These are phyloP conservation scores for Cantharis flavilabris DNA, from an alignment of 2,888 invertebrate species.

Conservation along the genomic window DNA sequence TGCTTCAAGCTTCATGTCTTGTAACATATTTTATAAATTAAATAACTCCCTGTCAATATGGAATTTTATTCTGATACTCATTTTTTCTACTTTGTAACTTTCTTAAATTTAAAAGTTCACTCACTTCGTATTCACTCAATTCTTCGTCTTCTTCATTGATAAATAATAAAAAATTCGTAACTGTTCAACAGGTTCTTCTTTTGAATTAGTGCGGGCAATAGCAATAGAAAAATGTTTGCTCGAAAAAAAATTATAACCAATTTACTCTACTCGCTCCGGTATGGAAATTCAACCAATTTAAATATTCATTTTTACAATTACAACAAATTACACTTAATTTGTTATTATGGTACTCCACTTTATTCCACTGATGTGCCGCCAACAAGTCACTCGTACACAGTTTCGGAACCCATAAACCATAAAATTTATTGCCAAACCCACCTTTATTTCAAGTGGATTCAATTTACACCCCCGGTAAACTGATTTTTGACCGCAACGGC, in stretches of 20 bases:
- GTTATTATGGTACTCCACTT: neutral
- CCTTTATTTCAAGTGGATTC: neutral
- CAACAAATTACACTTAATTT: neutral
- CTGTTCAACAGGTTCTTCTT: neutral
- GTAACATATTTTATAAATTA: conserved; percentile 19
- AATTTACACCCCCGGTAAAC: neutral
- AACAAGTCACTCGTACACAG: neutral
- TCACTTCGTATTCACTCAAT: neutral
- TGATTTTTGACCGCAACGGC: neutral
- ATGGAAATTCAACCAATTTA: neutral
- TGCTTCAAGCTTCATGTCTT: conserved; percentile 16
- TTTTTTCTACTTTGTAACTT: neutral
- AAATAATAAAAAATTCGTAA: neutral
- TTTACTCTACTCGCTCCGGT: neutral
- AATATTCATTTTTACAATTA: neutral
- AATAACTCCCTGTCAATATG: neutral
- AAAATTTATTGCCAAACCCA: neutral
- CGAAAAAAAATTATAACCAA: neutral
- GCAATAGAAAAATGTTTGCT: neutral
- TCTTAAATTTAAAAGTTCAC: neutral
- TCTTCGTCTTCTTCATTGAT: neutral
- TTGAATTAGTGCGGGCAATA: neutral
- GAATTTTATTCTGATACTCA: neutral
- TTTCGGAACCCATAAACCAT: neutral
- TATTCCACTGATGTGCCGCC: neutral